Evolutionary conservation across 2,888 invertebrate genomes (phyloP).

Genomic region (Eugnorisma glareosa): DNA sequence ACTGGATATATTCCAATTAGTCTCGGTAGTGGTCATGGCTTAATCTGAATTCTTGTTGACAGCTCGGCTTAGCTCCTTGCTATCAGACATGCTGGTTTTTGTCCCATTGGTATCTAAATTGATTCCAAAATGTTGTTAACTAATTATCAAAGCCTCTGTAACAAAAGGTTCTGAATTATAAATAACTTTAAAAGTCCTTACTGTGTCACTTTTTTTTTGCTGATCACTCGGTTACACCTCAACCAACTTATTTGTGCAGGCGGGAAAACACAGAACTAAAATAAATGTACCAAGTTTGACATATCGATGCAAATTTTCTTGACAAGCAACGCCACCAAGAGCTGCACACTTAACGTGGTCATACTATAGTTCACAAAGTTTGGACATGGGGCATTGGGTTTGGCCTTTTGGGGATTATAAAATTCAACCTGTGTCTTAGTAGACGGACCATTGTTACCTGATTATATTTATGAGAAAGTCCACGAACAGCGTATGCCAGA

Average conservation of each 20-base stretch:
- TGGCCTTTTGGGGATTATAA: background rate
- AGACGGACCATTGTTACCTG: background rate
- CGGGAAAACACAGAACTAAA: too few relatives aligned
- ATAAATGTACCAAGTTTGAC: too few relatives aligned
- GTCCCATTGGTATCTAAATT: background rate
- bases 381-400: background rate
- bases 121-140: background rate
- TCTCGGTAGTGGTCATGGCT: background rate
- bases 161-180: background rate
- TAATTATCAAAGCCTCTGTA: background rate
- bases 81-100: background rate
- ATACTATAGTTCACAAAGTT: background rate
- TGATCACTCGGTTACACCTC: too few relatives aligned
- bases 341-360: too few relatives aligned
- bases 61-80: background rate
- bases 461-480: background rate
- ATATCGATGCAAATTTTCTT: too few relatives aligned
- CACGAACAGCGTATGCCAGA: background rate
- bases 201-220: too few relatives aligned
- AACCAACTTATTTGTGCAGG: too few relatives aligned
- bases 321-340: too few relatives aligned
- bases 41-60: background rate
- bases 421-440: background rate
- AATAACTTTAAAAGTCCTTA: too few relatives aligned
- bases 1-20: background rate